Evolutionary conservation across 1,140 invertebrate genomes (phyloP).

Genomic region (Aphaenogaster floridana): DNA sequence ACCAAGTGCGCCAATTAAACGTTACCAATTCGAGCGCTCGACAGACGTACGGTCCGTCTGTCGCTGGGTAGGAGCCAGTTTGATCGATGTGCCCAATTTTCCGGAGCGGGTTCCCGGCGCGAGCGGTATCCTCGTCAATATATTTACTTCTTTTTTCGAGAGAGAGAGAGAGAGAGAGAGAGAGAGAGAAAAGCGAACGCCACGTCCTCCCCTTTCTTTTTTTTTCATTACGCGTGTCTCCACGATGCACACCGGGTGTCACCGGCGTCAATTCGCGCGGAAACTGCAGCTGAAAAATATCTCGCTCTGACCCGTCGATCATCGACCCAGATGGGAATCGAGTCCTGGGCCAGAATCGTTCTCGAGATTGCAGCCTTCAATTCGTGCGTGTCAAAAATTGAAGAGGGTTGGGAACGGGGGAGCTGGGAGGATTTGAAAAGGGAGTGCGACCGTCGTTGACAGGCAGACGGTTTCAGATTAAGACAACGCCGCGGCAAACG

Average conservation of each 20-base stretch:
- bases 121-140: slow-evolving; percentile 52
- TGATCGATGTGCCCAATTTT: slow-evolving; percentile 70
- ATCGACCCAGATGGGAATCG: slow-evolving; percentile 70
- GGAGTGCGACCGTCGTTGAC: slow-evolving; percentile 37
- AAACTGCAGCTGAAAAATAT: slow-evolving; percentile 74
- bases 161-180: too few relatives aligned
- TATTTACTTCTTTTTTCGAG: slow-evolving; percentile 61
- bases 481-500: slow-evolving; percentile 48
- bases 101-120: slow-evolving; percentile 51
- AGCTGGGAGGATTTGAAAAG: slow-evolving; percentile 34
- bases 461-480: slow-evolving; percentile 56
- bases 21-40: slow-evolving; percentile 68
- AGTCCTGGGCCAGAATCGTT: slow-evolving; percentile 52
- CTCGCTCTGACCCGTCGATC: slow-evolving; percentile 69
- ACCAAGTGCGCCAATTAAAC: slow-evolving; percentile 69
- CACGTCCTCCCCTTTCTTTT: slow-evolving; percentile 1
- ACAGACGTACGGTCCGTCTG: slow-evolving; percentile 40
- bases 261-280: slow-evolving; percentile 59
- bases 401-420: slow-evolving; percentile 32
- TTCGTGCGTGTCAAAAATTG: slow-evolving; percentile 63
- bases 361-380: slow-evolving; percentile 59
- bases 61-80: slow-evolving; percentile 56
- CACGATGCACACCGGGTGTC: slow-evolving; percentile 61
- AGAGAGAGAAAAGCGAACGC: not conserved
- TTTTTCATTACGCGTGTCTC: slow-evolving; percentile 68